phyloP scores from a whole-genome alignment of 2,888 invertebrate genomes.

The Latrodectus elegans region DNA sequence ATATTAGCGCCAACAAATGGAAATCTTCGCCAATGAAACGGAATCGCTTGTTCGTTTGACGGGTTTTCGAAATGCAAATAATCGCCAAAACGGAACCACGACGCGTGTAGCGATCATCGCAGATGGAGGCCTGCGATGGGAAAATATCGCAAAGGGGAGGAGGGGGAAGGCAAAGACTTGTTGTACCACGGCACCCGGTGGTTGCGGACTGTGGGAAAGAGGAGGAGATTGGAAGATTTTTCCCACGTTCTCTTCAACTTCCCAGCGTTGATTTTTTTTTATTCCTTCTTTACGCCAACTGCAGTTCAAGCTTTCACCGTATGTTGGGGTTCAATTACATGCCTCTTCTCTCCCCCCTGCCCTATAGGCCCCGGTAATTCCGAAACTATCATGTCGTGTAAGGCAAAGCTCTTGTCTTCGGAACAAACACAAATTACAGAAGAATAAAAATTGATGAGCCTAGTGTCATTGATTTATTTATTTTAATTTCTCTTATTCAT shows the following conservation, averaged over 20 bases:
- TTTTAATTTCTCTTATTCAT: too few species aligned
- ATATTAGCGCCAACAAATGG: not conserved
- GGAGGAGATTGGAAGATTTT: constrained; percentile 46
- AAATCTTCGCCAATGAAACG: constrained; percentile 9
- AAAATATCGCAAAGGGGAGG: constrained; percentile 7
- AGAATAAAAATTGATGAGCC: too few species aligned
- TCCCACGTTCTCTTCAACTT: constrained; percentile 64
- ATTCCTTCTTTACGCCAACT: constrained; percentile 15
- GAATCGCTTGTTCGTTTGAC: not conserved
- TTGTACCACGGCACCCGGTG: constrained; percentile 34
- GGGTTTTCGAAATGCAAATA: not conserved
- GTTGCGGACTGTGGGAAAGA: constrained; percentile 63
- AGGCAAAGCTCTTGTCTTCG: not conserved
- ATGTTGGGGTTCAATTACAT: constrained; percentile 30
- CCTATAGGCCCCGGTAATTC: not conserved
- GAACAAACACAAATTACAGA: too few species aligned
- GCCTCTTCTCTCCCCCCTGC: constrained; percentile 6
- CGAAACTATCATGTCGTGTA: not conserved
- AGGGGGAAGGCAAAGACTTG: not conserved
- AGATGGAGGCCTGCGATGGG: constrained; percentile 15
- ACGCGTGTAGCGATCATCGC: not conserved
- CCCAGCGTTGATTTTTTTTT: constrained; percentile 29
- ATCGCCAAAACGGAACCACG: constrained; percentile 29
- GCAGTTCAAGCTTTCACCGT: constrained; percentile 29
- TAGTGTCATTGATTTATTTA: too few species aligned